Percentiles rank a stretch among this genome's conserved stretches.
These are phyloP conservation scores for Thaumatotibia leucotreta DNA, from an alignment of 1,140 invertebrate genomes.

Conservation along the genomic window DNA sequence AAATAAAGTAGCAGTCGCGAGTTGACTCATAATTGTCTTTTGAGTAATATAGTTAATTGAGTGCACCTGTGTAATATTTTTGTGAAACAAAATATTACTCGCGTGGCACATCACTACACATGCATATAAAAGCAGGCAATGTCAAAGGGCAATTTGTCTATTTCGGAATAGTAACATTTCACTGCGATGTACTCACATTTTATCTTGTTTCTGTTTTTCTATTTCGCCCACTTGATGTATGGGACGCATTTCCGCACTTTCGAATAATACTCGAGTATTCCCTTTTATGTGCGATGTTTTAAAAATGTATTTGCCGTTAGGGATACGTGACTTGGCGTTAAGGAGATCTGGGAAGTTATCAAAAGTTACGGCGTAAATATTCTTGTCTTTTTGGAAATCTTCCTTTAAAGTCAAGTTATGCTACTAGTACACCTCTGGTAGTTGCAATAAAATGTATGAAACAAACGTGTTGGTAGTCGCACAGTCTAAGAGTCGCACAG, in stretches of 20 bases:
- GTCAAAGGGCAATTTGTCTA: constrained; percentile 47
- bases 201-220: constrained; percentile 57
- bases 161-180: constrained; percentile 54
- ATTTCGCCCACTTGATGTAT: constrained; percentile 64
- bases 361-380: constrained; percentile 19
- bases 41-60: too few relatives aligned
- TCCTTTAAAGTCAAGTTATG: too few relatives aligned
- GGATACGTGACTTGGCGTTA: constrained; percentile 29
- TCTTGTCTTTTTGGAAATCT: too few relatives aligned
- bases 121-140: constrained; percentile 35
- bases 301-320: constrained; percentile 60
- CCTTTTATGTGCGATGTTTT: constrained; percentile 63
- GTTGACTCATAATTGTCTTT: too few relatives aligned
- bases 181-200: constrained; percentile 52
- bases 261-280: constrained; percentile 57
- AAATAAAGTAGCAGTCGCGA: too few relatives aligned
- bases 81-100: background rate
- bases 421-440: too few relatives aligned
- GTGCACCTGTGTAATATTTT: too few relatives aligned
- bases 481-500: too few relatives aligned
- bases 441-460: too few relatives aligned
- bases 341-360: constrained; percentile 48
- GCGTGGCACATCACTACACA: constrained; percentile 4
- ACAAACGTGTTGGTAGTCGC: too few relatives aligned
- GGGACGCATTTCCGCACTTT: constrained; percentile 67